Base-by-base conservation (phyloP, 2,113 vertebrate genomes). In the Callionymus lyra region DNA sequence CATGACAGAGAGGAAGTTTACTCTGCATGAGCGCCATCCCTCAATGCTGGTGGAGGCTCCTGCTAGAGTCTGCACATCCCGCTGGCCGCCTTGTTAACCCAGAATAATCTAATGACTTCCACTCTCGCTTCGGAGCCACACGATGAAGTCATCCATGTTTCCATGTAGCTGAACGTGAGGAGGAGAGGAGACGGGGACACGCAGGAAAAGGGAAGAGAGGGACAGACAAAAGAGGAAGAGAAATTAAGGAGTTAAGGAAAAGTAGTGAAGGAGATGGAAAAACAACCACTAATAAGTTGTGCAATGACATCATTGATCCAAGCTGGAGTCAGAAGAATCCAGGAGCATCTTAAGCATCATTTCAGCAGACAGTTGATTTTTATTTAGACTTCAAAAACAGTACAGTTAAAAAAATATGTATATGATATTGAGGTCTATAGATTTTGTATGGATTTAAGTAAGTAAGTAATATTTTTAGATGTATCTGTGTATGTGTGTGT, bases 71-170 rank as follows among this genome's bases (percentile, higher is more conserved):
- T 53, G 74, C 76, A 77, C 48, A 76, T 76, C 70, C 76, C 39
- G 53, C 76, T 62, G 1, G 69, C 77, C 50, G 66, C 65, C 77
- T 80, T 68, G 74, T 79, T 77, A 79, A 81, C 66, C 69, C 65
- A 80, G 73, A 75, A 67, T 70, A 73, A 59, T 65, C 70, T 76
- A 76, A 80, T 72, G 72, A 74, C 75, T 78, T 78, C 78, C 74
- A 69, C 68, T 65, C 63, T 53, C 18, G 56, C 63, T 68, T 62
- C 63, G 31, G 63, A 66, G 76, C 65, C 77, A 68, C 65, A 50
- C 56, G 63, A 62, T 74, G 69, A 83, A 76, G 65, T 76, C 72
- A 68, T 80, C 59, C 71, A 67, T 68, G 70, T 81, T 80, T 80
- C 72, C 76, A 72, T 77, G 65, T 65, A 47, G 59, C 46, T 36